Evolutionary conservation across 2,888 invertebrate genomes (phyloP).

Genomic region (Orthosia gracilis): DNA sequence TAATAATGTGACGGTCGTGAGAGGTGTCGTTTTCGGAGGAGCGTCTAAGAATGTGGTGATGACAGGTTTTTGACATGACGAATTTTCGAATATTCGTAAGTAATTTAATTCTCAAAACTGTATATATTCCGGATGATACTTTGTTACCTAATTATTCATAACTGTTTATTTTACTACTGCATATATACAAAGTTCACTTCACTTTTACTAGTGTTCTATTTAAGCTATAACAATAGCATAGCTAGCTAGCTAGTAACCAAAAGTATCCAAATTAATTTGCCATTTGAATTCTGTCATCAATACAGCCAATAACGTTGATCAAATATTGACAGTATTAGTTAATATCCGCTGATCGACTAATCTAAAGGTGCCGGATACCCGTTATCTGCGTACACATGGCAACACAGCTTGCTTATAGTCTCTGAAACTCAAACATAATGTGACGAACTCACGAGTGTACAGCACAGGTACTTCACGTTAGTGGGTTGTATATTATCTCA

Average conservation of each 20-base stretch:
- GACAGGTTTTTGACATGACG: constrained; percentile 53
- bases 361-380: constrained; percentile 85
- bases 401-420: constrained; percentile 54
- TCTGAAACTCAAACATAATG: constrained; percentile 44
- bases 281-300: constrained; percentile 15
- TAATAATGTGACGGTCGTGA: constrained; percentile 24
- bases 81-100: constrained; percentile 32
- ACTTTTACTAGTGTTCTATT: not conserved
- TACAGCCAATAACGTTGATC: constrained; percentile 33
- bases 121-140: constrained; percentile 1
- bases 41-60: constrained; percentile 36
- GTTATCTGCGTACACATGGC: constrained; percentile 67
- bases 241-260: not conserved
- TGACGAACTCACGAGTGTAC: constrained; percentile 58
- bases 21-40: constrained; percentile 33
- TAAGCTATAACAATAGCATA: too few relatives aligned
- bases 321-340: constrained; percentile 69
- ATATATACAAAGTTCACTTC: not conserved
- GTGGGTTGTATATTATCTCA: constrained; percentile 76
- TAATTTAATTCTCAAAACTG: constrained; percentile 14
- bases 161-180: not conserved
- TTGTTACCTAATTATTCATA: constrained; percentile 17
- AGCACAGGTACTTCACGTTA: constrained; percentile 48
- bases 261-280: not conserved
- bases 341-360: constrained; percentile 82